Conservation (phyloP, 1,140 invertebrate species). For the Andricus grossulariae region DNA sequence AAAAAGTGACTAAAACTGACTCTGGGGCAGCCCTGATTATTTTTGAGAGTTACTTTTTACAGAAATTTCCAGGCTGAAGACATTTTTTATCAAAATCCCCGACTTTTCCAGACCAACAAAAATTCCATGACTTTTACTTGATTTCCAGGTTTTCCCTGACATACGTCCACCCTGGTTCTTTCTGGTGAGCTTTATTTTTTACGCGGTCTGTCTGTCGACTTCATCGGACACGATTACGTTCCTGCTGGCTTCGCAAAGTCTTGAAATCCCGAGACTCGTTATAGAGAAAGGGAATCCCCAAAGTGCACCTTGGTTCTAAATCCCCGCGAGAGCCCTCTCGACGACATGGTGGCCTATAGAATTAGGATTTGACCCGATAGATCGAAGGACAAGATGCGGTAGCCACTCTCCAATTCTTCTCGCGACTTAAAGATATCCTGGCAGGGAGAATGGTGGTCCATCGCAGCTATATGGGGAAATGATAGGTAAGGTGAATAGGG, state of each 20-base stretch:
- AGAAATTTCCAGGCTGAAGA: too few species aligned
- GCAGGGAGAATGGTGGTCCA: conserved; percentile 9
- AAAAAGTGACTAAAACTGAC: too few species aligned
- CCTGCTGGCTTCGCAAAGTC: conserved; percentile 37
- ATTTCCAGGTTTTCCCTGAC: too few species aligned
- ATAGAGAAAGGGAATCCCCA: conserved; percentile 32
- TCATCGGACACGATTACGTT: conserved; percentile 38
- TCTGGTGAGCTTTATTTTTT: not conserved
- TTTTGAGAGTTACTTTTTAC: too few species aligned
- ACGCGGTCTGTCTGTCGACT: conserved; percentile 5
- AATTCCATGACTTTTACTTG: too few species aligned
- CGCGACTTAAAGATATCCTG: conserved; percentile 31
- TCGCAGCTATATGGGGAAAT: conserved; percentile 4
- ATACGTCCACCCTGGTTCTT: not conserved
- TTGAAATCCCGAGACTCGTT: conserved; percentile 40
- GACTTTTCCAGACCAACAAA: too few species aligned
- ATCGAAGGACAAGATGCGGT: conserved; percentile 38
- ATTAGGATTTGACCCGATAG: conserved; percentile 40
- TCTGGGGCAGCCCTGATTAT: too few species aligned
- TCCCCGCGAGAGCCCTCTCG: conserved; percentile 33
- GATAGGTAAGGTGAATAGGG: conserved; percentile 8
- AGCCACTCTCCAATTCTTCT: conserved; percentile 36
- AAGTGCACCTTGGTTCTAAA: conserved; percentile 37
- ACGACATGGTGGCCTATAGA: conserved; percentile 35
- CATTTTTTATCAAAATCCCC: too few species aligned